Evolutionary conservation across 2,113 vertebrate species (phyloP).

Genomic region (Chloropsis cyanopogon): DNA sequence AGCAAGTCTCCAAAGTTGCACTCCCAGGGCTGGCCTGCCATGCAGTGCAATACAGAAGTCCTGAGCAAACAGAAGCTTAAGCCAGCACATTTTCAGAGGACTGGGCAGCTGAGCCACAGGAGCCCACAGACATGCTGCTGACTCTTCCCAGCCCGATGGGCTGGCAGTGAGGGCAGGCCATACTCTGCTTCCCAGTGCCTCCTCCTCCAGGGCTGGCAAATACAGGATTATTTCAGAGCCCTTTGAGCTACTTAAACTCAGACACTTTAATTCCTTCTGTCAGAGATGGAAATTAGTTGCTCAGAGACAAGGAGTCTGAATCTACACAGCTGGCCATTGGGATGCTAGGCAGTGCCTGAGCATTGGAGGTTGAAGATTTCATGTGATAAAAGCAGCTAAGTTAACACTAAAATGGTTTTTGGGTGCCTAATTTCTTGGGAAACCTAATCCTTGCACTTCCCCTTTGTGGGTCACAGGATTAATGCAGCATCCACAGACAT

Average conservation of each 20-base stretch:
- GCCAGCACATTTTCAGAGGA: neutral
- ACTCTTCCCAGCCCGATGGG: neutral
- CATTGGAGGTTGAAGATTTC: neutral
- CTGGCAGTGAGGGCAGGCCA: neutral
- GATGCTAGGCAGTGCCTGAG: neutral
- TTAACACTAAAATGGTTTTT: neutral
- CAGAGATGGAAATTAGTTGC: neutral
- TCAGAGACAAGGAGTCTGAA: neutral
- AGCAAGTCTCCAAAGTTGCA: fast-evolving
- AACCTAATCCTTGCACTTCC: neutral
- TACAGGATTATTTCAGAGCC: neutral
- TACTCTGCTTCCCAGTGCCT: neutral
- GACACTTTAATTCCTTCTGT: neutral
- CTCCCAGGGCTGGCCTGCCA: neutral
- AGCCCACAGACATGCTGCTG: neutral
- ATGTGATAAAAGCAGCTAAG: neutral
- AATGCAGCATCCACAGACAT: neutral
- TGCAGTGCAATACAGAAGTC: no score
- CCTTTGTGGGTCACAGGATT: neutral
- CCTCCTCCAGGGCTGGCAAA: neutral
- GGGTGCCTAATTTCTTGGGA: neutral
- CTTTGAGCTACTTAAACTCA: neutral
- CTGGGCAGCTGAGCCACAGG: neutral
- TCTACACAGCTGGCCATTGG: neutral
- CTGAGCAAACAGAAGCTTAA: neutral